Conservation (phyloP, 2,888 invertebrate genomes). For the Ariolimax columbianus region DNA sequence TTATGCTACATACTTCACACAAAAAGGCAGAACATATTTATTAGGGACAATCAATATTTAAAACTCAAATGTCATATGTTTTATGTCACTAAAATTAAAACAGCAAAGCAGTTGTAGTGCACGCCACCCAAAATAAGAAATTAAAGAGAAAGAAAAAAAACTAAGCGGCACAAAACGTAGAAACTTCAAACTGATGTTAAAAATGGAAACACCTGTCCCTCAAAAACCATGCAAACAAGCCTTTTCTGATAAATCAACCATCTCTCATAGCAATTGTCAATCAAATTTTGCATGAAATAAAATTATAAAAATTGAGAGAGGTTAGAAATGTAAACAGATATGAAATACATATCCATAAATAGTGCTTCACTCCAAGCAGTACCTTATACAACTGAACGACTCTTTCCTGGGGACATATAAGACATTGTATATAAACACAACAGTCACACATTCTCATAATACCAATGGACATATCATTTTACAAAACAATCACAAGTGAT, state of each 20-base stretch:
- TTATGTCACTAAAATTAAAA: not conserved
- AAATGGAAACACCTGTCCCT: conserved; percentile 28
- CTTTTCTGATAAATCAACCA: not conserved
- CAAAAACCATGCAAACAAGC: conserved; percentile 50
- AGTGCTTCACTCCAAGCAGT: conserved; percentile 12
- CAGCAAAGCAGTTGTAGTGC: not conserved
- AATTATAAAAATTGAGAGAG: conserved; percentile 6
- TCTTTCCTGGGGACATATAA: conserved; percentile 40
- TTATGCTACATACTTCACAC: not conserved
- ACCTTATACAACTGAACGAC: conserved; percentile 41
- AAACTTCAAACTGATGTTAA: not conserved
- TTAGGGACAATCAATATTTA: not conserved
- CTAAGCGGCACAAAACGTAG: not conserved
- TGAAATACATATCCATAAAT: not conserved
- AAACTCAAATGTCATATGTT: not conserved
- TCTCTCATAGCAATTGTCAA: not conserved
- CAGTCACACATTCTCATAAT: not conserved
- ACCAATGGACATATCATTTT: not conserved
- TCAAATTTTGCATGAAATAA: not conserved
- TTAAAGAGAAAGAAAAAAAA: not conserved
- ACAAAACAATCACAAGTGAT: too few species aligned
- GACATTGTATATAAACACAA: not conserved
- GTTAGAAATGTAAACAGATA: not conserved
- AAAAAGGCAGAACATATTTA: not conserved
- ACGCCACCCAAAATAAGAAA: conserved; percentile 1